phyloP scores from a whole-genome alignment of 2,797 vertebrate genomes.

The Octomys mimax region DNA sequence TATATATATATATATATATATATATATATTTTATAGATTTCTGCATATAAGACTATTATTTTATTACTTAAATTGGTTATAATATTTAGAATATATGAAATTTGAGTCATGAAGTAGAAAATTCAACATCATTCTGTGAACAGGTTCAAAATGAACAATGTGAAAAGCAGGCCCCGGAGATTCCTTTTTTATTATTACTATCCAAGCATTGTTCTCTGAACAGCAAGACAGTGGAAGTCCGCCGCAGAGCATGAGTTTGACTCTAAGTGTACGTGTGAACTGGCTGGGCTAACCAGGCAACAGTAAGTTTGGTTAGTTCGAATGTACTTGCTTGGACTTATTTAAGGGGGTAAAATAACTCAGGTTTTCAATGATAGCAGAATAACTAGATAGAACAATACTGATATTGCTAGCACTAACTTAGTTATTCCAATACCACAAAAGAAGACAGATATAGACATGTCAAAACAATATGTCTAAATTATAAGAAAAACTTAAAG shows the following conservation, averaged over 20 bases:
- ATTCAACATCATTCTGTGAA: neutral
- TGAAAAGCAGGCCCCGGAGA: neutral
- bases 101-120: neutral
- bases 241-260: neutral
- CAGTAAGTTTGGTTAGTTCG: neutral
- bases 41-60: neutral
- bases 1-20: neutral
- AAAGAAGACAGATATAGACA: neutral
- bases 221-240: neutral
- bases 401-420: neutral
- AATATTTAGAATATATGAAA: conserved; percentile 30
- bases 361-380: neutral
- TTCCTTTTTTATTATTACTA: neutral
- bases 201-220: neutral
- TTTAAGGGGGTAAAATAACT: neutral
- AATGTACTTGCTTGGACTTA: neutral
- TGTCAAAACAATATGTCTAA: neutral
- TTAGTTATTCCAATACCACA: neutral
- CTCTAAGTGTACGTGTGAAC: neutral
- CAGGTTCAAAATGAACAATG: neutral
- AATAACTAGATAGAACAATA: neutral
- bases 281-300: neutral
- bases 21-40: neutral
- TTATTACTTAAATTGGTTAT: conserved; percentile 35
- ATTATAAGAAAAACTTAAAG: neutral